phyloP scores from a whole-genome alignment of 2,113 vertebrate genomes.

The Hiodon alosoides region DNA sequence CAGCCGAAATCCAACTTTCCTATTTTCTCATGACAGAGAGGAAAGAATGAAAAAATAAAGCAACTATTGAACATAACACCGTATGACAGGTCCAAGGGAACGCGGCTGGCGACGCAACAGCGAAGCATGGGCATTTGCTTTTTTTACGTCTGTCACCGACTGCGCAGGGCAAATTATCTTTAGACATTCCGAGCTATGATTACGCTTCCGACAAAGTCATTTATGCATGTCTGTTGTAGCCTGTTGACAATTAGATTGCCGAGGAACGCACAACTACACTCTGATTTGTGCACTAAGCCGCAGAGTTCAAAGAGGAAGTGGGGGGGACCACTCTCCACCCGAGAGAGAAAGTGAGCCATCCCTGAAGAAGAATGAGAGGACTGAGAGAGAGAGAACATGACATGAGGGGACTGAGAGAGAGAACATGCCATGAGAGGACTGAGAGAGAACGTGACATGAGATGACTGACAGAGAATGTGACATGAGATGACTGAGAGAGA shows the following conservation, averaged over 20 bases:
- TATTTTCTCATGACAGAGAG: conserved; percentile 34
- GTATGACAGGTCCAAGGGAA: conserved; percentile 13
- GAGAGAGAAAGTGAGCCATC: not conserved
- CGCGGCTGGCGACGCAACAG: not conserved
- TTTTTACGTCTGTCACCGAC: not conserved
- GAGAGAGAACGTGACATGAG: no score
- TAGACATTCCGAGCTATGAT: not conserved
- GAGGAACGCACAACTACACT: conserved; percentile 1
- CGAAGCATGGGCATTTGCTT: not conserved
- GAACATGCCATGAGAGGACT: no score
- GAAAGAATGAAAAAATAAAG: conserved; percentile 30
- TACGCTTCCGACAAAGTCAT: no score
- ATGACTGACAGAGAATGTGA: no score
- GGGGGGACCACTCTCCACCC: not conserved
- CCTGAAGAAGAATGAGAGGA: not conserved
- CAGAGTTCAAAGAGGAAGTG: not conserved
- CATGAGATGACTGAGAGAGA: not conserved
- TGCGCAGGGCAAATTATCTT: not conserved
- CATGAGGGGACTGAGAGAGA: no score
- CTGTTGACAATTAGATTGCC: conserved; percentile 17
- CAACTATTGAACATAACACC: conserved; percentile 34
- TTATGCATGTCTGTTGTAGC: not conserved
- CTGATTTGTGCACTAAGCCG: conserved; percentile 14
- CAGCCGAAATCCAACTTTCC: conserved; percentile 38
- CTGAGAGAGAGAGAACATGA: not conserved